Percentiles rank a stretch among this genome's conserved stretches.
These are phyloP conservation scores for Merops nubicus DNA, from an alignment of 2,113 vertebrate genomes.

Conservation along the genomic window DNA sequence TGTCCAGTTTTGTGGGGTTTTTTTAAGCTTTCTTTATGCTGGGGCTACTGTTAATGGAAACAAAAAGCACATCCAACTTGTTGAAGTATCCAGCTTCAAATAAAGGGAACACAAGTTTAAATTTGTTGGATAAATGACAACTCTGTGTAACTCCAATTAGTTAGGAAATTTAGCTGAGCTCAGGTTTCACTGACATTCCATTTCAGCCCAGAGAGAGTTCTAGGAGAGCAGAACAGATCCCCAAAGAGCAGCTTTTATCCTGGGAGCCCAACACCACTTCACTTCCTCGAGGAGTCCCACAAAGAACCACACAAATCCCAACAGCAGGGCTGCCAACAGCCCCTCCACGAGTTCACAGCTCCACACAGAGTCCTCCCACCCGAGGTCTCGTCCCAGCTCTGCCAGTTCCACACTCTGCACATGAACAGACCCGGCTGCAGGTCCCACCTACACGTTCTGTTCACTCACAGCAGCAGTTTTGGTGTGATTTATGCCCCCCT, in stretches of 20 bases:
- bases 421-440: neutral
- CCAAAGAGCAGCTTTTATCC: neutral
- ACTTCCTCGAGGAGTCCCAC: neutral
- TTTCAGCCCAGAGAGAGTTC: neutral
- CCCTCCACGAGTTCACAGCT: neutral
- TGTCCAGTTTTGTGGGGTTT: neutral
- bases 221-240: neutral
- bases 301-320: accelerated
- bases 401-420: too few species aligned
- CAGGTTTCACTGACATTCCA: neutral
- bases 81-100: neutral
- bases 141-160: neutral
- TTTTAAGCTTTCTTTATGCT: neutral
- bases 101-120: neutral
- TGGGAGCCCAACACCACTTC: neutral
- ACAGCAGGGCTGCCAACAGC: neutral
- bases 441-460: accelerated
- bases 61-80: neutral
- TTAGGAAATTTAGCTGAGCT: accelerated
- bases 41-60: neutral
- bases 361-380: neutral
- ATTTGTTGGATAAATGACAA: neutral
- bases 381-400: neutral
- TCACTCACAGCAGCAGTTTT: neutral
- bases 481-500: neutral